A percentile compares a stretch with the other conserved stretches of the same genome.
Conservation (phyloP, 2,888 invertebrate species). For the Diaprepes abbreviatus region DNA sequence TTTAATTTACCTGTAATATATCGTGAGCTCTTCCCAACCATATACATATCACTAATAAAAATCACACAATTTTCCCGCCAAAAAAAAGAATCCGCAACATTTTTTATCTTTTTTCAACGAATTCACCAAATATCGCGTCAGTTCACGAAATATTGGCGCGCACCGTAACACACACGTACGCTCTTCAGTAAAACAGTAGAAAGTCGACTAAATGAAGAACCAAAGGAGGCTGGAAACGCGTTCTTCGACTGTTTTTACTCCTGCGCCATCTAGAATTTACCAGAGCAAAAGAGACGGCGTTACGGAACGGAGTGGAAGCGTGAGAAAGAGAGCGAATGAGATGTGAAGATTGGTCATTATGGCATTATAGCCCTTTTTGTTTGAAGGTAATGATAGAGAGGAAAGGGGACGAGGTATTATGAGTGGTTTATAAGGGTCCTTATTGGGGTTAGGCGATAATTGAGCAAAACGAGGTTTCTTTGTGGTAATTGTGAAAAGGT, state of each 20-base stretch:
- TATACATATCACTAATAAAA: constrained; percentile 9
- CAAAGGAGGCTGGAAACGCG: constrained; percentile 61
- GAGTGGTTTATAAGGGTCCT: constrained; percentile 8
- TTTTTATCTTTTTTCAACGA: not conserved
- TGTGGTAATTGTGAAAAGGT: constrained; percentile 1
- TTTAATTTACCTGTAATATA: not conserved
- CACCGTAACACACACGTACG: constrained; percentile 67
- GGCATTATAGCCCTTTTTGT: constrained; percentile 49
- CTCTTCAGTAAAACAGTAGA: constrained; percentile 72
- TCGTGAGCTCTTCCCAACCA: not conserved
- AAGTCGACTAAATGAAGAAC: constrained; percentile 67
- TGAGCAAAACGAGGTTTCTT: constrained; percentile 15
- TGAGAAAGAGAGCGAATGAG: constrained; percentile 26
- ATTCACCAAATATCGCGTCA: constrained; percentile 25
- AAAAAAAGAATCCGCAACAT: constrained; percentile 2
- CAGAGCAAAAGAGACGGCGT: constrained; percentile 46
- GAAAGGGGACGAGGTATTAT: constrained; percentile 2
- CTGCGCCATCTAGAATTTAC: constrained; percentile 64
- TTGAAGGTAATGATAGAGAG: constrained; percentile 23
- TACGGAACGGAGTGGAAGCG: not conserved
- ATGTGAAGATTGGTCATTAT: constrained; percentile 50
- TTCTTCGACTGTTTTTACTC: constrained; percentile 63
- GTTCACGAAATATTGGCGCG: constrained; percentile 64
- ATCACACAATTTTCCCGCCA: constrained; percentile 17
- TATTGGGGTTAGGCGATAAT: constrained; percentile 10